Conservation (phyloP, 2,888 invertebrate species). For the Heliconius aoede region DNA sequence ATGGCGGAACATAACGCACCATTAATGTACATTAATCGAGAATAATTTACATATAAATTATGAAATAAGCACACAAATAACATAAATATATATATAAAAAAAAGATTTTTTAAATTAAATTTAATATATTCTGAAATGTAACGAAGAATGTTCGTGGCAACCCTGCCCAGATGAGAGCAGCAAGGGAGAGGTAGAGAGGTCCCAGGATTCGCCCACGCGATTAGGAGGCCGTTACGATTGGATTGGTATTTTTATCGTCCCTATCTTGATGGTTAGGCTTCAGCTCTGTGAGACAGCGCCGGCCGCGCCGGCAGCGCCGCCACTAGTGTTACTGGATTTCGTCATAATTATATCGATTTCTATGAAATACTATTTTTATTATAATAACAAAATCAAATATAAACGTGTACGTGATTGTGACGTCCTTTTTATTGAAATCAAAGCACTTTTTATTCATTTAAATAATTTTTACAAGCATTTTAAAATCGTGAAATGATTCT, state of each 20-base stretch:
- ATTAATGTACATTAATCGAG: no score
- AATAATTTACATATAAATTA: no score
- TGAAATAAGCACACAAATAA: not conserved
- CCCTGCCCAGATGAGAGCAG: not conserved
- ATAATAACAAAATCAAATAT: not conserved
- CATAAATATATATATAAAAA: not conserved
- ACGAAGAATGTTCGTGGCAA: no score
- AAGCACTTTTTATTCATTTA: not conserved
- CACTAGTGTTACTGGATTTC: not conserved
- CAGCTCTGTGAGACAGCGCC: constrained; percentile 6
- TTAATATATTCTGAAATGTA: no score
- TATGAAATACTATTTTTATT: not conserved
- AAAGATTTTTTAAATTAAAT: no score
- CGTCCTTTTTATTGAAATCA: not conserved
- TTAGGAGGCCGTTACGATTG: constrained; percentile 28
- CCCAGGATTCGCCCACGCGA: constrained; percentile 24
- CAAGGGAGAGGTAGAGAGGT: constrained; percentile 19
- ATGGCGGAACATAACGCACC: no score
- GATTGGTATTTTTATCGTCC: constrained; percentile 28
- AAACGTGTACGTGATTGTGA: not conserved
- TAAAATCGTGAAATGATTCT: no score
- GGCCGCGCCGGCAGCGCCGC: not conserved
- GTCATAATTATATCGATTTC: not conserved
- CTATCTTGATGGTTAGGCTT: constrained; percentile 18
- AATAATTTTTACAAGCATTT: not conserved